Conservation (phyloP, 2,113 vertebrate species). For the Chaetops frenatus region DNA sequence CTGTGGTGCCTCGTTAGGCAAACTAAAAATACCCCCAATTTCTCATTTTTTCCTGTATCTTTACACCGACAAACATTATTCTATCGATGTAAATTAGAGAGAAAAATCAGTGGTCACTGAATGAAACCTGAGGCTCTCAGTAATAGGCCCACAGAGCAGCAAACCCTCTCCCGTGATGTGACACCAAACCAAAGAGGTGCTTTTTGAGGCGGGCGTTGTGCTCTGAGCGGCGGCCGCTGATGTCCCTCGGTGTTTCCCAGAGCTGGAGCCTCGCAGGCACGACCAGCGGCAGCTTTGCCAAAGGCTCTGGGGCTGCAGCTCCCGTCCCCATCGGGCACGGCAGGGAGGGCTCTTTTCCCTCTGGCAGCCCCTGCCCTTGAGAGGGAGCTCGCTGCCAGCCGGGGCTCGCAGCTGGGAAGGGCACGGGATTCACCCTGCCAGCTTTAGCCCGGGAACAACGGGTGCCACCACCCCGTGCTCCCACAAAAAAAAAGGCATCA, state of each 20-base stretch:
- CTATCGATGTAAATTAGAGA: neutral
- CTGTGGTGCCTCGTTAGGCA: neutral
- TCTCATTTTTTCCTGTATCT: neutral
- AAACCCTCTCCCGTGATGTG: fast-evolving
- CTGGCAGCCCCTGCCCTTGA: neutral
- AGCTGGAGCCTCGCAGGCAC: neutral
- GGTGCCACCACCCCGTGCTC: fast-evolving
- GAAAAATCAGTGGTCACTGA: neutral
- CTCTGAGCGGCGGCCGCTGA: fast-evolving
- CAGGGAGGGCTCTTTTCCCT: neutral
- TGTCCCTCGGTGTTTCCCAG: fast-evolving
- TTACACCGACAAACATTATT: neutral
- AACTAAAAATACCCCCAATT: neutral
- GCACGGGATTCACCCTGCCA: neutral
- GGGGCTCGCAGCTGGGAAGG: neutral
- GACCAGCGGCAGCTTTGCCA: neutral
- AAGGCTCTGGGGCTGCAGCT: neutral
- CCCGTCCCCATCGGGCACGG: neutral
- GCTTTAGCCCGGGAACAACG: neutral
- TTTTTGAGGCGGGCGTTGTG: neutral
- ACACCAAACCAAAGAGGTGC: fast-evolving
- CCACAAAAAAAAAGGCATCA: neutral
- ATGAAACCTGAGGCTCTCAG: neutral
- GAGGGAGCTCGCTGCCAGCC: neutral
- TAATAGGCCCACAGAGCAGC: neutral